Evolutionary conservation across 1,140 invertebrate species (phyloP).

Genomic region (Cherax destructor): DNA sequence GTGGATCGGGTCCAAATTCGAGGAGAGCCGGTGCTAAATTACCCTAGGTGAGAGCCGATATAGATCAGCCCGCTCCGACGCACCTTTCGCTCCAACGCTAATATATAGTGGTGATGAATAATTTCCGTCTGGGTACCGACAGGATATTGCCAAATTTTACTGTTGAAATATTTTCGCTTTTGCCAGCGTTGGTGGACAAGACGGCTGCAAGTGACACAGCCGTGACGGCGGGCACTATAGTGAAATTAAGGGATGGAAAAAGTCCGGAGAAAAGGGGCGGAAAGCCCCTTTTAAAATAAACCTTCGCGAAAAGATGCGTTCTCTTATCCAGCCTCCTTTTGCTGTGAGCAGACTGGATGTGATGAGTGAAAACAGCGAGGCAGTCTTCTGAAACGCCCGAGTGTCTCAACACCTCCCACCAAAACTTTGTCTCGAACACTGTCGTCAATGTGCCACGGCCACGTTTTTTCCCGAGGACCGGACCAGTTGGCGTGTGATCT

Average conservation of each 20-base stretch:
- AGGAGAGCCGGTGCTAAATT: slow-evolving; percentile 1
- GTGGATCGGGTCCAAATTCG: neutral
- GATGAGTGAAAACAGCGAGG: slow-evolving; percentile 63
- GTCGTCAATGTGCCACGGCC: neutral
- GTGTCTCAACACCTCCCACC: slow-evolving; percentile 37
- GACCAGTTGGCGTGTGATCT: neutral
- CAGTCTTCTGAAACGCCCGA: slow-evolving; percentile 64
- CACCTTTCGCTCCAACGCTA: neutral
- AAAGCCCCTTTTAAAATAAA: slow-evolving; percentile 48
- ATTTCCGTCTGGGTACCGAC: slow-evolving; percentile 65
- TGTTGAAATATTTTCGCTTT: slow-evolving; percentile 54
- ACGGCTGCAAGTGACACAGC: neutral
- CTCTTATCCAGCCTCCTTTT: slow-evolving; percentile 65
- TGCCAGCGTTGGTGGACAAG: neutral
- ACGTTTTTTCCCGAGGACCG: neutral
- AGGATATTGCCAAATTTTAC: slow-evolving; percentile 60
- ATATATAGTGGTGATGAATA: slow-evolving; percentile 48
- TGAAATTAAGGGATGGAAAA: slow-evolving; percentile 28
- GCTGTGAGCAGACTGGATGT: slow-evolving; percentile 63
- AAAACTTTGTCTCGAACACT: slow-evolving; percentile 31
- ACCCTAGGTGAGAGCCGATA: neutral
- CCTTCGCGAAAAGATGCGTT: slow-evolving; percentile 37
- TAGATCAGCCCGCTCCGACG: neutral
- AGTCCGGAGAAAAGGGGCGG: neutral
- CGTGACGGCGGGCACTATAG: neutral